Evolutionary conservation across 2,888 invertebrate species (phyloP).

Genomic region (Galeopsomyia nigrocyanea): DNA sequence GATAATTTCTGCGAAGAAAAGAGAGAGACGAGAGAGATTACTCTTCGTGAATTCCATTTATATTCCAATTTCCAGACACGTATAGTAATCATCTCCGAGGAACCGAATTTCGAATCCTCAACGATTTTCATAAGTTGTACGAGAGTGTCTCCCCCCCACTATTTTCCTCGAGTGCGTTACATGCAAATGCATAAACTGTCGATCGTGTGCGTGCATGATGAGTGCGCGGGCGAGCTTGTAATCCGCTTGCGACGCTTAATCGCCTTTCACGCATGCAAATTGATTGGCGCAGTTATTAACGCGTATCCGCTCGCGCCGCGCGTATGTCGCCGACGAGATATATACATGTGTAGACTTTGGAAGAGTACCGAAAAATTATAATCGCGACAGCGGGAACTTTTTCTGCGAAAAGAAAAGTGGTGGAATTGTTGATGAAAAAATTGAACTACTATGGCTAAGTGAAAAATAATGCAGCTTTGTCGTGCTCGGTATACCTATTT

Average conservation of each 20-base stretch:
- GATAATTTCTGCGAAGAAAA: not conserved
- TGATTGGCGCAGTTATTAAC: not conserved
- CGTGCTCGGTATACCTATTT: too few relatives aligned
- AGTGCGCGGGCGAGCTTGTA: not conserved
- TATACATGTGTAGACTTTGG: not conserved
- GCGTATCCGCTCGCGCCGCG: too few relatives aligned
- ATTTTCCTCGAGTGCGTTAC: too few relatives aligned
- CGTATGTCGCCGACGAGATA: not conserved
- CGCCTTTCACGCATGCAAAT: slow-evolving; percentile 7
- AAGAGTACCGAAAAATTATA: too few relatives aligned
- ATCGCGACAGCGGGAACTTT: too few relatives aligned
- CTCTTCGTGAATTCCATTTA: not conserved
- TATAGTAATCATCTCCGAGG: not conserved
- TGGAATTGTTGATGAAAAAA: too few relatives aligned
- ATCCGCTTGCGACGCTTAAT: slow-evolving; percentile 10
- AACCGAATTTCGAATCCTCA: slow-evolving; percentile 31
- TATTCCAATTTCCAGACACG: too few relatives aligned
- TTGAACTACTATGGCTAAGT: too few relatives aligned
- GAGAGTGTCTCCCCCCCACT: too few relatives aligned
- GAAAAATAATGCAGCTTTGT: too few relatives aligned
- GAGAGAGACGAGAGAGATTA: not conserved
- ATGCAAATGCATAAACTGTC: too few relatives aligned
- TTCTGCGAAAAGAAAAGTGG: too few relatives aligned
- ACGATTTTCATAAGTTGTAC: not conserved
- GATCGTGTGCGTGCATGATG: slow-evolving; percentile 4